These are phyloP conservation scores for Saturnia pavonia DNA, from an alignment of 2,888 invertebrate species.

Conservation along the genomic window DNA sequence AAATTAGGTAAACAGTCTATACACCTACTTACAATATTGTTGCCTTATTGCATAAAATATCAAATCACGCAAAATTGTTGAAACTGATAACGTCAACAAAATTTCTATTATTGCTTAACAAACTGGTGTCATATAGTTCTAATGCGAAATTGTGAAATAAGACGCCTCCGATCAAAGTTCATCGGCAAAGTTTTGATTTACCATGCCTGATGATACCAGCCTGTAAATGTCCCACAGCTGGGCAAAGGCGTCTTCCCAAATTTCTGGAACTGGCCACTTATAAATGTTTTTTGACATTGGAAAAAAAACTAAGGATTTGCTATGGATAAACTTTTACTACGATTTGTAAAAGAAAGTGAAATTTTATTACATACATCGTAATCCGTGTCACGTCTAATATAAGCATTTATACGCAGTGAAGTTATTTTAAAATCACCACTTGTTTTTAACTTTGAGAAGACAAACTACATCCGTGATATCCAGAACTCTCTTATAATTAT, in stretches of 20 bases:
- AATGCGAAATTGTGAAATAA: conserved; percentile 36
- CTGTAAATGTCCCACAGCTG: too few relatives aligned
- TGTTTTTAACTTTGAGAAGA: too few relatives aligned
- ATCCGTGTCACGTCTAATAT: background rate
- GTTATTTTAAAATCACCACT: too few relatives aligned
- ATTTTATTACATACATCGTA: background rate
- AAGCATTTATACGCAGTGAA: too few relatives aligned
- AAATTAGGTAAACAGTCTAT: too few relatives aligned
- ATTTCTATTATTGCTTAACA: conserved; percentile 40
- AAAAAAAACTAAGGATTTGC: background rate
- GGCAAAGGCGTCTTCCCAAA: too few relatives aligned
- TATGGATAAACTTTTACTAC: background rate
- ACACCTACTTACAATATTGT: conserved; percentile 6
- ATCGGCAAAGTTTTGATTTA: conserved; percentile 20
- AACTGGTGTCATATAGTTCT: conserved; percentile 33
- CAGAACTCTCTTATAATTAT: too few relatives aligned
- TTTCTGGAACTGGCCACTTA: too few relatives aligned
- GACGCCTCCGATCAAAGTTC: conserved; percentile 31
- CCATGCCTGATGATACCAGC: background rate
- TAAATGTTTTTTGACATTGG: too few relatives aligned
- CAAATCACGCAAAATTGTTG: conserved; percentile 18
- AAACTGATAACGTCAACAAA: conserved; percentile 20
- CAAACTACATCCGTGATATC: too few relatives aligned
- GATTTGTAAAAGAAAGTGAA: background rate
- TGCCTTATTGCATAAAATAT: conserved; percentile 15